A percentile compares a stretch with the other conserved stretches of the same genome.
phyloP scores from a whole-genome alignment of 2,113 vertebrate genomes.

The western clawed frog (Xenopus tropicalis) region UCB_Xtro_10.0 CM004448.2:42304501-42305000 shows the following conservation, averaged over 20 bases:
- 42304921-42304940: too few species aligned
- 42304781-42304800: not conserved
- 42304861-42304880: too few species aligned
- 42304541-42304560: constrained; percentile 14
- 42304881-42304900: too few species aligned
- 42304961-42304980: not conserved
- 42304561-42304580: constrained; percentile 26
- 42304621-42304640: constrained; percentile 55
- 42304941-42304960: too few species aligned
- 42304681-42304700: constrained; percentile 74
- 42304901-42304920: too few species aligned
- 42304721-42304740: constrained; percentile 50
- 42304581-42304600: constrained; percentile 12
- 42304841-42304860: not conserved
- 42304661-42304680: constrained; percentile 78
- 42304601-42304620: constrained; percentile 46
- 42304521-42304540: constrained; percentile 17
- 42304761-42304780: constrained; percentile 42
- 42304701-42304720: constrained; percentile 57
- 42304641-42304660: constrained; percentile 67
- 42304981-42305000: too few species aligned
- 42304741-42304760: constrained; percentile 55
- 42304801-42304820: not conserved
- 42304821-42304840: not conserved
- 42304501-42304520: constrained; percentile 18